Percentiles rank a stretch among this genome's conserved stretches.
These are phyloP conservation scores for Oncorhynchus masou DNA, from an alignment of 2,113 vertebrate genomes.

Conservation along the genomic window DNA sequence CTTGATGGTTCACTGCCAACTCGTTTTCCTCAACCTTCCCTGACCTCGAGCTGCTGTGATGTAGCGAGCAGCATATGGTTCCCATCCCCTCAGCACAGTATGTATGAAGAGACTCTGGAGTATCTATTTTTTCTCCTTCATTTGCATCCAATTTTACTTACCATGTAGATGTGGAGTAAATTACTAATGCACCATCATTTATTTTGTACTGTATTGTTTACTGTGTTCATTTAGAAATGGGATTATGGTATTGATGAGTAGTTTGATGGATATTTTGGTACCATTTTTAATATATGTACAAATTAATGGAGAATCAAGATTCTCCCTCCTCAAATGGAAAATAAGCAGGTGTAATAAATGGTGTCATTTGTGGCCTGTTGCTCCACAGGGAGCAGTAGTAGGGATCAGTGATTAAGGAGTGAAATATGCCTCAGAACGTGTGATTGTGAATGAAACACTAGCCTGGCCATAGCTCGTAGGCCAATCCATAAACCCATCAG, in stretches of 20 bases:
- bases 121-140: not conserved
- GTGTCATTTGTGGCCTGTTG: not conserved
- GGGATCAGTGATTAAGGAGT: slow-evolving; percentile 11
- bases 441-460: slow-evolving; percentile 18
- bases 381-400: not conserved
- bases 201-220: not conserved
- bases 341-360: slow-evolving; percentile 19
- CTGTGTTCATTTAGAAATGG: not conserved
- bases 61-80: slow-evolving; percentile 8
- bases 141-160: not conserved
- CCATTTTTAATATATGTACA: not conserved
- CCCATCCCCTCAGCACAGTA: slow-evolving; percentile 1
- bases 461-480: not conserved
- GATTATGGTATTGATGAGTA: not conserved
- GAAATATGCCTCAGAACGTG: slow-evolving; percentile 15
- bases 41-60: slow-evolving; percentile 28
- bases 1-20: slow-evolving; percentile 32
- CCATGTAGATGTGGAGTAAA: not conserved
- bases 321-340: not conserved
- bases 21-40: slow-evolving; percentile 40
- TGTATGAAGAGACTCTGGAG: not conserved
- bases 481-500: slow-evolving; percentile 18
- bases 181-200: not conserved
- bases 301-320: slow-evolving; percentile 12
- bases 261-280: not conserved